Conservation (phyloP, 1,140 invertebrate species). For the Patella vulgata region DNA sequence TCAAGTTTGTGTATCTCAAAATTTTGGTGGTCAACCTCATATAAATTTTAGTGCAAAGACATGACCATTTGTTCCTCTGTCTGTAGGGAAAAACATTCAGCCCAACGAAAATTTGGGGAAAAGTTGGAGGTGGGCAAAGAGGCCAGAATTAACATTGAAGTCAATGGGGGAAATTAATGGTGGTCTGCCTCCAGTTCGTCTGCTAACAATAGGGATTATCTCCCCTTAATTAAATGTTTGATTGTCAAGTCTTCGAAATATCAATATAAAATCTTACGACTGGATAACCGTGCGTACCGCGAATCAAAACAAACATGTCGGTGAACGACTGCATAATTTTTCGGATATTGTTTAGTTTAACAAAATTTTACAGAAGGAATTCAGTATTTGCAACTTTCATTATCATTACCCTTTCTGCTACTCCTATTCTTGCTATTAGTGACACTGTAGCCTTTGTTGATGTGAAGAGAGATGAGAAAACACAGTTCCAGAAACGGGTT, state of each 20-base stretch:
- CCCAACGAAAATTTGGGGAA: too few relatives aligned
- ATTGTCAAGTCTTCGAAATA: neutral
- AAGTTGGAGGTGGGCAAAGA: too few relatives aligned
- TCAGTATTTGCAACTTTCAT: slow-evolving; percentile 19
- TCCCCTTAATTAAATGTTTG: neutral
- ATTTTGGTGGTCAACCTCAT: too few relatives aligned
- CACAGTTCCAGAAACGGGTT: slow-evolving; percentile 7
- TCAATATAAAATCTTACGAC: neutral
- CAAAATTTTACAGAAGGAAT: slow-evolving; percentile 19
- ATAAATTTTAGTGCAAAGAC: too few relatives aligned
- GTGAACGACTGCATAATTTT: slow-evolving; percentile 17
- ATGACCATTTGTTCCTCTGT: too few relatives aligned
- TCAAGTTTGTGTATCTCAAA: too few relatives aligned
- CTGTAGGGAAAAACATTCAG: too few relatives aligned
- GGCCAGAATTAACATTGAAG: too few relatives aligned
- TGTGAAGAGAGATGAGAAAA: slow-evolving; percentile 11
- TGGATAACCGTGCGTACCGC: neutral
- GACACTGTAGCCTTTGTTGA: slow-evolving; percentile 15
- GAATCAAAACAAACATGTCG: slow-evolving; percentile 20
- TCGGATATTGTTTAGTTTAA: slow-evolving; percentile 13
- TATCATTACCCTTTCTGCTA: slow-evolving; percentile 6
- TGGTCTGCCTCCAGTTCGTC: neutral
- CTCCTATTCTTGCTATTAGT: slow-evolving; percentile 15
- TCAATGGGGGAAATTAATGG: too few relatives aligned
- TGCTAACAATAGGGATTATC: neutral